These are phyloP conservation scores for Gymnobelideus leadbeateri DNA, from an alignment of 2,113 vertebrate genomes.

Conservation along the genomic window DNA sequence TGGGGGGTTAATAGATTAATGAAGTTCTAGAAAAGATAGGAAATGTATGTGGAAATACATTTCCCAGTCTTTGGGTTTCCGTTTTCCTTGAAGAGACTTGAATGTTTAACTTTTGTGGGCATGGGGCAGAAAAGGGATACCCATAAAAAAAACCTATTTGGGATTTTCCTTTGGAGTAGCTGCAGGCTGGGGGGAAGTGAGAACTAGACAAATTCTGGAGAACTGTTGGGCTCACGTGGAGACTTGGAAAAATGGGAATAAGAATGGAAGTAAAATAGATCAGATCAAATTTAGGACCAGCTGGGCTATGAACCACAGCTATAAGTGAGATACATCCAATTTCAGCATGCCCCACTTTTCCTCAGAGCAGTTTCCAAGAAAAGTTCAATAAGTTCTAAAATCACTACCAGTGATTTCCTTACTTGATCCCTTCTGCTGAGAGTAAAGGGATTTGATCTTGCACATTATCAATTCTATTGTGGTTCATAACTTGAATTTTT, in stretches of 20 bases:
- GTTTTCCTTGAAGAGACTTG: neutral
- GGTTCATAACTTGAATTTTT: neutral
- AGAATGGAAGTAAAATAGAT: neutral
- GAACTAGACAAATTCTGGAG: neutral
- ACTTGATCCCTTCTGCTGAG: too few relatives aligned
- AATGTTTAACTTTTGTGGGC: neutral
- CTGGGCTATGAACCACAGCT: too few relatives aligned
- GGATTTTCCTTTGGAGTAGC: neutral
- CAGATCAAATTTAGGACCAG: neutral
- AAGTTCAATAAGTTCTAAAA: neutral
- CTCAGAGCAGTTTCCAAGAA: neutral
- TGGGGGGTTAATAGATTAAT: neutral
- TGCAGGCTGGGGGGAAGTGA: neutral
- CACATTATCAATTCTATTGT: neutral
- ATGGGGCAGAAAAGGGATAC: neutral
- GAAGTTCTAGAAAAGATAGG: neutral
- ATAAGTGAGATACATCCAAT: neutral
- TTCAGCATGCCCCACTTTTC: neutral
- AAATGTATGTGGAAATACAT: neutral
- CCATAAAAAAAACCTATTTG: neutral
- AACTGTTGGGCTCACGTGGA: neutral
- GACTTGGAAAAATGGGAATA: neutral
- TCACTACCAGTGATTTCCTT: neutral
- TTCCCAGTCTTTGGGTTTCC: neutral
- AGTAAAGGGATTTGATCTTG: neutral